Base-by-base conservation (phyloP, 2,888 invertebrate species). In the Hypercompe scribonia region DNA sequence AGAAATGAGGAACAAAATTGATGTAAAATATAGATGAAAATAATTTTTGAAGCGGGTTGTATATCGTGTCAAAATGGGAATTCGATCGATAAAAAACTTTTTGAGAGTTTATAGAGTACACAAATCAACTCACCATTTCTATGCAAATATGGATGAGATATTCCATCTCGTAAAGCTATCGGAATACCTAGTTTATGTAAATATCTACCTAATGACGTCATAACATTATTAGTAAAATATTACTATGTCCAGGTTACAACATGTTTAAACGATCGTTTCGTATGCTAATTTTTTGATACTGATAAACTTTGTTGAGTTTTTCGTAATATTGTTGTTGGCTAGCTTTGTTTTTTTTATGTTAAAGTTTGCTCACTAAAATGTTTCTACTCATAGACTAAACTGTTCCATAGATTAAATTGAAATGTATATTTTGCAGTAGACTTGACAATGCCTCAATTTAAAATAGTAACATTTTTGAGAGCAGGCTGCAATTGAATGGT, bases 321-420 rank as follows among this genome's bases (percentile, higher is more conserved):
- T 79, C 63, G 63, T 78, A 69, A 70, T 71, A 74, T 76, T 82
- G 76, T 84, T 87, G 73, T 80, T 85, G 70, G 76, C 39, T 74
- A 74, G 70, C 70, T 74, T 78, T 85, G 75, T 81, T 78, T 79
- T 78, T 79, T 73, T 78, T 73, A 83, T 78, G 70, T 73, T 77
- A 78, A 65, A 74, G 65, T 69, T 73, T 80, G 76, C 68, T 76
- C 76, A 74, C 70, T 76, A 71, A n/a, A 76, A 67, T 66, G 61
- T 31, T 58, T 70, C 50, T 8, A 31, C 7, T 11, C 21, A 13
- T 11, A 31, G 7, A 5, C 39, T n/a, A n/a, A 18, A 7, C n/a
- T 7, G 42, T 46, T 31, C 28, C 24, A 28, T 39, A 39, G 34
- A 34, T 15, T 15, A 39, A 65, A 65, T 39, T 2, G 18, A 39